Conservation (phyloP, 2,113 vertebrate species). For the Sceloporus tristichus region DNA sequence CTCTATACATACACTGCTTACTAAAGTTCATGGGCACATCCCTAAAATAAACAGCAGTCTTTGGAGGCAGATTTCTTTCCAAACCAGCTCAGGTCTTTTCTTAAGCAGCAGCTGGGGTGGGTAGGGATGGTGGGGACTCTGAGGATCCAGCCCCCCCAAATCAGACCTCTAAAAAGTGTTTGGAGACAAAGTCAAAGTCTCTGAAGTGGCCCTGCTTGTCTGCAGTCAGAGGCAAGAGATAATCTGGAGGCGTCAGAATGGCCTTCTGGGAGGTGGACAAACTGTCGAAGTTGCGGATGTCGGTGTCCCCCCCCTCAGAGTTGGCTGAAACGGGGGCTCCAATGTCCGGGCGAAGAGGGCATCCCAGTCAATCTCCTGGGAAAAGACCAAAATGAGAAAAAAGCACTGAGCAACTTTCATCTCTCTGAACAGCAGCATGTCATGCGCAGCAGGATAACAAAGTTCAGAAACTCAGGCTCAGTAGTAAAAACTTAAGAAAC, state of each 20-base stretch:
- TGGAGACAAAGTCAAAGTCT: conserved; percentile 91
- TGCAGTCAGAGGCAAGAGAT: conserved; percentile 73
- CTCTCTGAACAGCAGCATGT: not conserved
- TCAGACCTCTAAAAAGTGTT: conserved; percentile 74
- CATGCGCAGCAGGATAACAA: no score
- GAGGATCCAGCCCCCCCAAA: not conserved
- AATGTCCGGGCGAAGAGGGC: conserved; percentile 84
- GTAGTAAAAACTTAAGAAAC: no score
- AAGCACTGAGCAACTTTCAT: no score
- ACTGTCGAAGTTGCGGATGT: conserved; percentile 91
- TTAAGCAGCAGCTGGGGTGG: not conserved
- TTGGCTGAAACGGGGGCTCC: conserved; percentile 87
- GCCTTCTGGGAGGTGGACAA: conserved; percentile 90
- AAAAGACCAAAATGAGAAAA: not conserved
- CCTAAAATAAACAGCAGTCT: no score
- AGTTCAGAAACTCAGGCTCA: no score
- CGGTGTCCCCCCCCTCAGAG: conserved; percentile 77
- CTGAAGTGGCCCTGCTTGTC: conserved; percentile 86
- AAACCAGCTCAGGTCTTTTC: not conserved
- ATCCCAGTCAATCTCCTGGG: conserved; percentile 88
- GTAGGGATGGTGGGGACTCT: not conserved
- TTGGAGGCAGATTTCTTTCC: conserved; percentile 27
- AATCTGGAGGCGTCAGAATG: conserved; percentile 82
- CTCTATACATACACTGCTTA: no score
- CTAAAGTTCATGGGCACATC: no score